These are phyloP conservation scores for Chaetophractus vellerosus DNA, from an alignment of 2,797 vertebrate species.

Conservation along the genomic window DNA sequence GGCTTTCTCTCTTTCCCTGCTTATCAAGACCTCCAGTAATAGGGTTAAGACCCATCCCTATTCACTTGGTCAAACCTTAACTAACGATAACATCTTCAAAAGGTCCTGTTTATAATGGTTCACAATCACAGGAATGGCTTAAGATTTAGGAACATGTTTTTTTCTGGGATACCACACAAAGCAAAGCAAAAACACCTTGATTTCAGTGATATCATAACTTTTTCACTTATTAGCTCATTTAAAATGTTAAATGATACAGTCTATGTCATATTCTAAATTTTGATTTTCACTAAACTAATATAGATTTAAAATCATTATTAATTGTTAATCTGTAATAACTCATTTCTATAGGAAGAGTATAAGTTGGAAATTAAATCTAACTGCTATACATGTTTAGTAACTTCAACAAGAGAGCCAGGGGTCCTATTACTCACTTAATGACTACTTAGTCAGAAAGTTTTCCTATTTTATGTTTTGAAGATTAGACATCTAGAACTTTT, in stretches of 20 bases:
- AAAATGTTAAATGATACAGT: not conserved
- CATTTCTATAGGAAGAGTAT: not conserved
- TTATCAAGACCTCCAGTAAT: too few relatives aligned
- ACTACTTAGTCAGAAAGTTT: slow-evolving; percentile 39
- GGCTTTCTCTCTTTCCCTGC: too few relatives aligned
- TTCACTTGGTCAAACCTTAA: too few relatives aligned
- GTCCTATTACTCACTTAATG: slow-evolving; percentile 49
- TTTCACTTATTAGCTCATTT: not conserved
- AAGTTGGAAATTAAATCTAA: not conserved
- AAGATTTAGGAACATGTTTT: too few relatives aligned
- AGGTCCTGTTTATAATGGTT: too few relatives aligned
- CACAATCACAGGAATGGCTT: too few relatives aligned
- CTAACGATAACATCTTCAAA: too few relatives aligned
- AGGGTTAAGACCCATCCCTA: too few relatives aligned
- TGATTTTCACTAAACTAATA: not conserved
- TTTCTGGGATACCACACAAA: too few relatives aligned
- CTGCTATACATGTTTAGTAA: not conserved
- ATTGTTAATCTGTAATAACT: too few relatives aligned
- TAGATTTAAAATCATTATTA: not conserved
- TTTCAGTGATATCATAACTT: not conserved
- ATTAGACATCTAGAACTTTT: slow-evolving; percentile 31
- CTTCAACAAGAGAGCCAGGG: not conserved
- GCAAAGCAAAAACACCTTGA: not conserved
- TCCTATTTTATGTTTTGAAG: slow-evolving; percentile 64
- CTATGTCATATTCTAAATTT: not conserved